Base-by-base conservation (phyloP, 2,797 vertebrate species). In the Rachycentron canadum region DNA sequence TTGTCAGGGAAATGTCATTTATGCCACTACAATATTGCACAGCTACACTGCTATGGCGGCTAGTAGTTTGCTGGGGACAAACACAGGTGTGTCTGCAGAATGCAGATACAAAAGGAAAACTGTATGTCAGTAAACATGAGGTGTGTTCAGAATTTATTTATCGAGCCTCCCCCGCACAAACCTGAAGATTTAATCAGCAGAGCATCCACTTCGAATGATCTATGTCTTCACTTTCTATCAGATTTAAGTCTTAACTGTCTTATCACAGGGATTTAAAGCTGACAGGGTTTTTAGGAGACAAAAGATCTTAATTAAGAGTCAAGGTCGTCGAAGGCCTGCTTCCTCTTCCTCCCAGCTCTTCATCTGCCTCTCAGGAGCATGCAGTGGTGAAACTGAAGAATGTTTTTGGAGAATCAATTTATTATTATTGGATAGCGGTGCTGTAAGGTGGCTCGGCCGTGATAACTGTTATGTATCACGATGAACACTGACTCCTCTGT, bases 401-500 rank as follows among this genome's bases (percentile, higher is more conserved):
- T 7, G 28, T 66, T 60, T 66, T 45, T 21, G 3, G 53, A 43
- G 57, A 81, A 82, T 82, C 62, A 32, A 73, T 83, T 76, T 36
- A 43, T 83, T 36, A 43, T 83, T 74, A 55, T 45, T 43, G 71
- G 76, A 55, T 17, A 11, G 73, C 16, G 26, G 10, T 32, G 60
- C 49, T 62, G 67, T 64, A 5, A 79, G 69, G 79, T 6, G 61
- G 75, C 62, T 26, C 4, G 12, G 60, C 25, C 3, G 1, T 3
- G 78, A 75, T 69, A 65, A 64, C 59, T 47, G 85, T 80, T 78
- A 30, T 5, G n/a, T 28, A 86, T 88, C 82, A 16, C 75, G 67
- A 9, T 4, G 50, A 77, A 50, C 68, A 9, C 60, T 9, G 59
- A 60, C 78, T 83, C 73, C 59, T 73, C 73, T 66, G 41, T 65